phyloP scores from a whole-genome alignment of 2,888 invertebrate species.

The Caenorhabditis sp. region DNA sequence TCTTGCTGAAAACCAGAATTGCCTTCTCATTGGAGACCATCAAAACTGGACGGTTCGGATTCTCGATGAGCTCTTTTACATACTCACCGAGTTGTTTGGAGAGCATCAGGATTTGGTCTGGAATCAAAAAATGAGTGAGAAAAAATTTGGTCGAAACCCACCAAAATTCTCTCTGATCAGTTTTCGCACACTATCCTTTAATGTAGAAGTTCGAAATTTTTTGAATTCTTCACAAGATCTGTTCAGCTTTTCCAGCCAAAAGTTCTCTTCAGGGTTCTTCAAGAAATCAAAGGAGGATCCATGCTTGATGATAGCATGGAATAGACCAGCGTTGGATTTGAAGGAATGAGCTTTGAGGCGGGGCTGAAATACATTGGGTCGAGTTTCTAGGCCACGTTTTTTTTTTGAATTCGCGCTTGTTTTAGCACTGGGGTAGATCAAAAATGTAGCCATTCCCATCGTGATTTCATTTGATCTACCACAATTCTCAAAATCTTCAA shows the following conservation, averaged over 20 bases:
- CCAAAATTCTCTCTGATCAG: background rate
- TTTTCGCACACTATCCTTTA: background rate
- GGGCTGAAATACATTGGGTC: too few species aligned
- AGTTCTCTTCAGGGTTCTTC: background rate
- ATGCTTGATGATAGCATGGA: background rate
- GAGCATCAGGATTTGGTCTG: too few species aligned
- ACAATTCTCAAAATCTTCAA: too few species aligned
- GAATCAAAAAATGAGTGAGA: too few species aligned
- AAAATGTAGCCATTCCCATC: background rate
- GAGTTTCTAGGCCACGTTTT: background rate
- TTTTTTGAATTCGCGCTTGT: too few species aligned
- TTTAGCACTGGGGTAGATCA: background rate
- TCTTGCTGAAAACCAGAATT: too few species aligned
- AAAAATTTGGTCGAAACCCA: too few species aligned
- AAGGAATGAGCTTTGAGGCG: background rate
- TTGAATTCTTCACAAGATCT: background rate
- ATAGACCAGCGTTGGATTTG: background rate
- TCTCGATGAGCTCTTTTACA: too few species aligned
- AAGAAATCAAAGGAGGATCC: background rate
- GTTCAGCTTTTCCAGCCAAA: background rate
- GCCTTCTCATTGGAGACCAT: too few species aligned
- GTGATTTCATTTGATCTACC: too few species aligned
- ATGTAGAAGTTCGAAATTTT: background rate
- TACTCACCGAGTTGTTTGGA: too few species aligned
- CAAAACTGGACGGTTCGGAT: too few species aligned